Percentiles rank a stretch among this genome's conserved stretches.
Conservation (phyloP, 2,797 vertebrate genomes). For the Melanogrammus aeglefinus region DNA sequence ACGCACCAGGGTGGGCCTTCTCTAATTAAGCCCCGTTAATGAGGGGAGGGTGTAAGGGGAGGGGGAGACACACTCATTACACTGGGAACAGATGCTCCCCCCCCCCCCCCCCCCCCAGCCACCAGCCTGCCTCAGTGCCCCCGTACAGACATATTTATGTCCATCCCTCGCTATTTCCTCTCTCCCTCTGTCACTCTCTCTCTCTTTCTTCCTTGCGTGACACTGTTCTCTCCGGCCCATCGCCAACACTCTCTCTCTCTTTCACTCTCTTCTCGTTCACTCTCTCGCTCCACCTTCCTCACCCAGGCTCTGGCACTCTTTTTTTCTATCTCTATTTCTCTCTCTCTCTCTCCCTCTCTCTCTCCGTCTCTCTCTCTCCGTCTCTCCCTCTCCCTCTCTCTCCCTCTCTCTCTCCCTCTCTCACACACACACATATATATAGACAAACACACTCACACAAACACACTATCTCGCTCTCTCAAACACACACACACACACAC, state of each 20-base stretch:
- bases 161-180: neutral
- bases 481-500: too few relatives aligned
- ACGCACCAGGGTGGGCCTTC: conserved; percentile 52
- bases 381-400: too few relatives aligned
- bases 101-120: conserved; percentile 6
- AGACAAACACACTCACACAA: too few relatives aligned
- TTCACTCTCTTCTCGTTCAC: too few relatives aligned
- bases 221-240: conserved; percentile 34
- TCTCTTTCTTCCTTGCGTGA: conserved; percentile 8
- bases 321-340: too few relatives aligned
- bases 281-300: too few relatives aligned
- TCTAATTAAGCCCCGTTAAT: conserved; percentile 74
- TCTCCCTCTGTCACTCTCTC: neutral
- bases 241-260: neutral
- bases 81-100: conserved; percentile 68
- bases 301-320: too few relatives aligned
- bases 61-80: conserved; percentile 55
- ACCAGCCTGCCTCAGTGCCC: conserved; percentile 54
- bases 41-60: conserved; percentile 57
- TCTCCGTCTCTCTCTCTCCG: too few relatives aligned
- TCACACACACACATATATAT: too few relatives aligned
- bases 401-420: too few relatives aligned
- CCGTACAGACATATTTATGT: conserved; percentile 44
- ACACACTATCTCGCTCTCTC: too few relatives aligned
- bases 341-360: too few relatives aligned